A percentile compares a stretch with the other conserved stretches of the same genome.
Evolutionary conservation across 1,140 invertebrate species (phyloP).

Genomic region (Potamilus streckersoni): DNA sequence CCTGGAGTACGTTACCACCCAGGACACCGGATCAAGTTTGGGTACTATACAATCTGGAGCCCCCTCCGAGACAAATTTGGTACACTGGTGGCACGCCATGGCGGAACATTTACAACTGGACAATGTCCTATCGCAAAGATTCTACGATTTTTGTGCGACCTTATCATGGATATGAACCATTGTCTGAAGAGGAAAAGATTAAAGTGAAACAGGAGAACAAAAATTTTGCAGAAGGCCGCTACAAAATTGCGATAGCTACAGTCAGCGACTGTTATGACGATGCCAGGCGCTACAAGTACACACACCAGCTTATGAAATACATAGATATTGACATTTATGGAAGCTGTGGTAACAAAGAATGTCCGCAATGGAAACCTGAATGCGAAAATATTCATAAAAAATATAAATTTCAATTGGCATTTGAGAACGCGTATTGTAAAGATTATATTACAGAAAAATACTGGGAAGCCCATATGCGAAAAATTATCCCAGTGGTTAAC

Average conservation of each 20-base stretch:
- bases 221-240: constrained; percentile 23
- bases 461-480: constrained; percentile 47
- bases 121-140: constrained; percentile 50
- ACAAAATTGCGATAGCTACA: constrained; percentile 73
- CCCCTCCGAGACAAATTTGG: constrained; percentile 29
- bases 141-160: constrained; percentile 38
- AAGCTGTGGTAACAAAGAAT: constrained; percentile 58
- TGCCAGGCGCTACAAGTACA: constrained; percentile 71
- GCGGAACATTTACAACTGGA: constrained; percentile 54
- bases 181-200: constrained; percentile 7
- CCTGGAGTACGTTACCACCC: constrained; percentile 9
- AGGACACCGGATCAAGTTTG: constrained; percentile 47
- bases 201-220: constrained; percentile 5
- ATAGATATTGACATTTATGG: constrained; percentile 76
- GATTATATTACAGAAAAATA: constrained; percentile 68
- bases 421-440: constrained; percentile 66
- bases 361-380: constrained; percentile 29
- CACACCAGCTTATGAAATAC: constrained; percentile 70
- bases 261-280: constrained; percentile 74
- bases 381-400: constrained; percentile 63
- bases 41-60: constrained; percentile 49
- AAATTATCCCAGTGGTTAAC: constrained; percentile 56
- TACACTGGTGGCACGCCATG: too few relatives aligned
- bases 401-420: constrained; percentile 87
- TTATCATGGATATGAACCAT: constrained; percentile 31